Conservation (phyloP, 2,888 invertebrate species). For the Iselma pallidipennis region DNA sequence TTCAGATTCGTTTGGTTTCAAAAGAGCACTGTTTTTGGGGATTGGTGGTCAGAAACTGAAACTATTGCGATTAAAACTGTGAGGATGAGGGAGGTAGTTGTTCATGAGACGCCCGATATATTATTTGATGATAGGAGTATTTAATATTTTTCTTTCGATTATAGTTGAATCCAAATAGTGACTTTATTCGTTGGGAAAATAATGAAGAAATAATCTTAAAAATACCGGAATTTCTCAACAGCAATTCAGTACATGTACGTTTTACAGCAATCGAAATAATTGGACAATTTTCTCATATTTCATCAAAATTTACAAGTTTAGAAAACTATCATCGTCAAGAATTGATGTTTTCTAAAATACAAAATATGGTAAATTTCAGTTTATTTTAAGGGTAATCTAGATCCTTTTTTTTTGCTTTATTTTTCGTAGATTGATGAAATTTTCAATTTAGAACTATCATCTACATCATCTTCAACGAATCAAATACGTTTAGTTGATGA, state of each 20-base stretch:
- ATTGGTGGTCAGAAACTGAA: too few species aligned
- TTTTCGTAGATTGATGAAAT: not conserved
- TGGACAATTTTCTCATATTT: constrained; percentile 44
- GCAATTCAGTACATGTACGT: constrained; percentile 53
- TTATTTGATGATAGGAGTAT: constrained; percentile 8
- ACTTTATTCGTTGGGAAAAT: constrained; percentile 38
- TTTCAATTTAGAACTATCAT: not conserved
- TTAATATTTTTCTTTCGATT: constrained; percentile 9
- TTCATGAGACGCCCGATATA: too few species aligned
- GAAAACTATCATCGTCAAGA: constrained; percentile 38
- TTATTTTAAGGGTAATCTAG: too few species aligned
- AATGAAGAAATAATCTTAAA: constrained; percentile 34
- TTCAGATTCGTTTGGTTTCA: too few species aligned
- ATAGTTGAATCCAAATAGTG: constrained; percentile 42
- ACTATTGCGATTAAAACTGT: too few species aligned
- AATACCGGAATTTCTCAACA: constrained; percentile 48
- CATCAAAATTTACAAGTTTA: constrained; percentile 28
- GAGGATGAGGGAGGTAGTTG: too few species aligned
- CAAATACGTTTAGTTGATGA: constrained; percentile 62
- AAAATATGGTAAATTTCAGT: constrained; percentile 36
- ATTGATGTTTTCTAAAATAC: constrained; percentile 48
- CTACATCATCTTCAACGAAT: constrained; percentile 4
- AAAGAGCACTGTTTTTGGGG: too few species aligned
- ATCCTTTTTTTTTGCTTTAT: too few species aligned
- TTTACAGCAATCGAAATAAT: constrained; percentile 53